Conservation (phyloP, 2,888 invertebrate species). For the Agelastica alni region DNA sequence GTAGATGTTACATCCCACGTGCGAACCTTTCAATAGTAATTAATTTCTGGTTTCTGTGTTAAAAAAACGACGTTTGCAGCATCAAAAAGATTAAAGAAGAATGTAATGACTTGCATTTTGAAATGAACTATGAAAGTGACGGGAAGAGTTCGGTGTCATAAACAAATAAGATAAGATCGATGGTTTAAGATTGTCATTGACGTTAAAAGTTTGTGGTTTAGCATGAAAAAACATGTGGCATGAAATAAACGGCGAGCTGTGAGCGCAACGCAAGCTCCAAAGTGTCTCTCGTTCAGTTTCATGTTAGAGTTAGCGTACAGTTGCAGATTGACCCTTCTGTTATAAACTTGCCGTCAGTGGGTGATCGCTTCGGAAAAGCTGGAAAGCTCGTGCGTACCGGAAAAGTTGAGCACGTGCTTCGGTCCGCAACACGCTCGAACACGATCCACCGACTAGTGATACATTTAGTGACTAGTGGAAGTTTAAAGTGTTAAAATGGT, state of each 20-base stretch:
- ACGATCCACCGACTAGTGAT: conserved; percentile 14
- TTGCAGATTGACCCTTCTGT: conserved; percentile 49
- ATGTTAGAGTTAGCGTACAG: conserved; percentile 46
- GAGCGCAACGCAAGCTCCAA: conserved; percentile 49
- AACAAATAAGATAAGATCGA: conserved; percentile 51
- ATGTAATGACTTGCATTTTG: too few relatives aligned
- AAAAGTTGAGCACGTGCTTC: conserved; percentile 14
- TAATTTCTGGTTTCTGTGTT: too few relatives aligned
- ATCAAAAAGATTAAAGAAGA: too few relatives aligned
- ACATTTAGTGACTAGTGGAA: conserved; percentile 11
- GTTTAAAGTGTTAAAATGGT: conserved; percentile 28
- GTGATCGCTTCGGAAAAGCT: conserved; percentile 22
- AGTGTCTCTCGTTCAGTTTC: conserved; percentile 42
- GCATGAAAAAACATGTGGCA: conserved; percentile 47
- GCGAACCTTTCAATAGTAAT: too few relatives aligned
- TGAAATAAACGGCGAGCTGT: conserved; percentile 30
- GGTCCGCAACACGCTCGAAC: conserved; percentile 3
- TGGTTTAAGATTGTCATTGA: conserved; percentile 43
- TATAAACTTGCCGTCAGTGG: conserved; percentile 17
- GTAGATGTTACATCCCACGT: too few relatives aligned
- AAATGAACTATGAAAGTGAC: conserved; percentile 11
- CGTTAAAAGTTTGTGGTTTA: conserved; percentile 44
- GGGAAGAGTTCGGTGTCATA: conserved; percentile 40
- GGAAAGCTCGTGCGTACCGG: conserved; percentile 26
- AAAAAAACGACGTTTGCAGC: too few relatives aligned